phyloP scores from a whole-genome alignment of 2,888 invertebrate species.

The Eupithecia tripunctaria region DNA sequence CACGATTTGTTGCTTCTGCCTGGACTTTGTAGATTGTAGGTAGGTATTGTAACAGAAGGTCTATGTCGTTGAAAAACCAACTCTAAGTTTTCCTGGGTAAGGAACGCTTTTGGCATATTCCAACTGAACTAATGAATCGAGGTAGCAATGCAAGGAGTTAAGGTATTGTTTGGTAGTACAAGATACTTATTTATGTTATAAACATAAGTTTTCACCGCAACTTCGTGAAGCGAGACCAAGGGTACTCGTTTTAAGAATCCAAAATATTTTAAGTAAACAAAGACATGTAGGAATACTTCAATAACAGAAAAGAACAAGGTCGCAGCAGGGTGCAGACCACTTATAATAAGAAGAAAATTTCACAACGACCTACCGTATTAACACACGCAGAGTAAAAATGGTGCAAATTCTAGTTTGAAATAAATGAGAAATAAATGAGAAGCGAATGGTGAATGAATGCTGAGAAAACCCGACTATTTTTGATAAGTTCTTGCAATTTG shows the following conservation, averaged over 20 bases:
- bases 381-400: too few relatives aligned
- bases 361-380: background rate
- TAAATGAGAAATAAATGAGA: too few relatives aligned
- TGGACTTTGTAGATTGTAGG: conserved; percentile 3
- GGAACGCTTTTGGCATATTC: background rate
- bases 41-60: background rate
- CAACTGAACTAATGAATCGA: background rate
- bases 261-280: too few relatives aligned
- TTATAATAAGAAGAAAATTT: background rate
- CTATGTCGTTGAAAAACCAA: background rate
- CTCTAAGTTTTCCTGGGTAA: background rate
- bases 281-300: background rate
- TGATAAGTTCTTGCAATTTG: too few relatives aligned
- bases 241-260: background rate
- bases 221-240: background rate
- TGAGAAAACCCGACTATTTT: too few relatives aligned
- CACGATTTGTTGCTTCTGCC: conserved; percentile 14
- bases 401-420: background rate
- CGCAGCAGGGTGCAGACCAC: background rate
- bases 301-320: background rate
- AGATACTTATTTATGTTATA: background rate
- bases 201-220: background rate
- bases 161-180: background rate
- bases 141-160: background rate
- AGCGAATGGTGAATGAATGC: too few relatives aligned